A percentile compares a stretch with the other conserved stretches of the same genome.
Evolutionary conservation across 2,888 invertebrate species (phyloP).

Genomic region (Spilarctia lutea): DNA sequence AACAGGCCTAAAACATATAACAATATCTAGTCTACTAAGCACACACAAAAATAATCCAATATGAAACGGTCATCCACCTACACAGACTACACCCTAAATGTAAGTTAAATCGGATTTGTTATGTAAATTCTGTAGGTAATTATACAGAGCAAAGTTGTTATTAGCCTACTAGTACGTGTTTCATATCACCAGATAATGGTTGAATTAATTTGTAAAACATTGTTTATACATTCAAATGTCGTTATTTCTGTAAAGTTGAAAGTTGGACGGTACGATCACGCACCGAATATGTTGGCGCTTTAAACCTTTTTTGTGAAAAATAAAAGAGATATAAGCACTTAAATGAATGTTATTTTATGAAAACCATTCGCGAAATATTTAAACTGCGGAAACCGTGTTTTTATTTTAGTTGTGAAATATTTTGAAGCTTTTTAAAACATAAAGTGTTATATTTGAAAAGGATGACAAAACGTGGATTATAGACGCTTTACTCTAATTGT

Average conservation of each 20-base stretch:
- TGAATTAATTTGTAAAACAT: slow-evolving; percentile 17
- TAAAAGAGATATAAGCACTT: neutral
- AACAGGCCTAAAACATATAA: too few species aligned
- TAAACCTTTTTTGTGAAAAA: slow-evolving; percentile 28
- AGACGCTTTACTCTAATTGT: slow-evolving; percentile 25
- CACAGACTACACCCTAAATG: neutral
- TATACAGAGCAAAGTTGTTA: slow-evolving; percentile 22
- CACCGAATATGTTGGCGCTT: slow-evolving; percentile 36
- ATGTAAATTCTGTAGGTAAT: slow-evolving; percentile 29
- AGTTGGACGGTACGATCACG: slow-evolving; percentile 34
- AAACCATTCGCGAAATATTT: slow-evolving; percentile 29
- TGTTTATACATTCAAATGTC: slow-evolving; percentile 37
- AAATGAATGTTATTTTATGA: slow-evolving; percentile 10
- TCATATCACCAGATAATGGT: slow-evolving; percentile 34
- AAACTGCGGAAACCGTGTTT: neutral
- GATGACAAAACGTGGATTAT: too few species aligned
- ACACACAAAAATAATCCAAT: neutral
- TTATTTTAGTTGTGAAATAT: slow-evolving; percentile 4
- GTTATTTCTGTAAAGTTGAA: slow-evolving; percentile 34
- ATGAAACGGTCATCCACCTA: neutral
- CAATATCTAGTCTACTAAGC: too few species aligned
- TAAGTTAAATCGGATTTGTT: slow-evolving; percentile 29
- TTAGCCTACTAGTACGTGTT: slow-evolving; percentile 14
- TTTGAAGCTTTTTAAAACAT: slow-evolving; percentile 9
- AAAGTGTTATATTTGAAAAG: slow-evolving; percentile 3